A percentile compares a stretch with the other conserved stretches of the same genome.
These are phyloP conservation scores for Coranthus polyacanthus DNA, from an alignment of 2,797 vertebrate species.

Conservation along the genomic window DNA sequence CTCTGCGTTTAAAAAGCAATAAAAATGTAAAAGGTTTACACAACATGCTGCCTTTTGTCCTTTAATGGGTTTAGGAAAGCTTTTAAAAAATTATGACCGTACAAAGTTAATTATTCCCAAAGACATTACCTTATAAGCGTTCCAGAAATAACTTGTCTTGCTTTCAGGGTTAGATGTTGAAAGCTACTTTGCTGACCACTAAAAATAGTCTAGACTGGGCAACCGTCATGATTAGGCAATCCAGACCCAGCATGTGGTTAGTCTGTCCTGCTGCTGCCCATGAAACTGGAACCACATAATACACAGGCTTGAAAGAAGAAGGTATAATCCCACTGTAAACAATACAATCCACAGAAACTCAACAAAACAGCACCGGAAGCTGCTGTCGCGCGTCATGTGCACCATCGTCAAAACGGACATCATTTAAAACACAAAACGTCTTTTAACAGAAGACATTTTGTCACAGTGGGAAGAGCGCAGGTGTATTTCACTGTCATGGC, in stretches of 20 bases:
- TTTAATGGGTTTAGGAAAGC: constrained; percentile 7
- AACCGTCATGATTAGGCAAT: constrained; percentile 23
- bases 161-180: constrained; percentile 8
- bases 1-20: constrained; percentile 80
- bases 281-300: constrained; percentile 37
- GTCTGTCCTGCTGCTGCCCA: constrained; percentile 15
- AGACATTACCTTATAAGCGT: neutral
- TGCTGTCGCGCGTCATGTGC: neutral
- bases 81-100: neutral
- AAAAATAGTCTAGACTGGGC: constrained; percentile 30
- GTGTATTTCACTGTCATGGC: too few species aligned
- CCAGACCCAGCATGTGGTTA: constrained; percentile 36
- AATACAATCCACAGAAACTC: too few species aligned
- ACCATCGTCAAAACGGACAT: too few species aligned
- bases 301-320: constrained; percentile 8
- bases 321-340: neutral
- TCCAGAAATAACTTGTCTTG: constrained; percentile 1
- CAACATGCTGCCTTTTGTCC: constrained; percentile 13
- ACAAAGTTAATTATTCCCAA: constrained; percentile 1
- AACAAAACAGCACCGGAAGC: neutral
- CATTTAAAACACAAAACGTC: too few species aligned
- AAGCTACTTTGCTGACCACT: constrained; percentile 17
- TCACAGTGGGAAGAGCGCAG: too few species aligned
- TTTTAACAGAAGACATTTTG: too few species aligned
- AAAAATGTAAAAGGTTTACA: constrained; percentile 85